Evolutionary conservation across 2,797 vertebrate genomes (phyloP).

Genomic region (Brotula barbata): DNA sequence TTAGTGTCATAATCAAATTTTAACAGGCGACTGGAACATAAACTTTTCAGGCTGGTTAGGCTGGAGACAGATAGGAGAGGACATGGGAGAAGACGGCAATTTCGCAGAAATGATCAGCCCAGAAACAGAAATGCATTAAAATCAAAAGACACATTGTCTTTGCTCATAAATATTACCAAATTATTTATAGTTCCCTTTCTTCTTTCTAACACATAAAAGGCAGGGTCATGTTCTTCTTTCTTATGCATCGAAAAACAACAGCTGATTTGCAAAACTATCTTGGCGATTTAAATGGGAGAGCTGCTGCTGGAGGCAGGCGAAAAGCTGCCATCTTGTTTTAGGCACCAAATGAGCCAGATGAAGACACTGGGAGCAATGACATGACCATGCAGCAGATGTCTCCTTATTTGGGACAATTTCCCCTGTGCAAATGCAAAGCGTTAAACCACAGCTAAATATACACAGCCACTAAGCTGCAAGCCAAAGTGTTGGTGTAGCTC

Average conservation of each 20-base stretch:
- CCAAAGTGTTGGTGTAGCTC: no score
- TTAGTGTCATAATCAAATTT: slow-evolving; percentile 26
- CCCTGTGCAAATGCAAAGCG: slow-evolving; percentile 31
- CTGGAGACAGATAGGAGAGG: neutral
- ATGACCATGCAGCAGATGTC: slow-evolving; percentile 54
- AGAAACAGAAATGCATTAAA: no score
- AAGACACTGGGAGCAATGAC: slow-evolving; percentile 51
- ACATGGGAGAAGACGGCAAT: neutral
- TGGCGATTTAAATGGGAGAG: neutral
- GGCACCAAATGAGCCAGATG: slow-evolving; percentile 65
- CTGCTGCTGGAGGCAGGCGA: neutral
- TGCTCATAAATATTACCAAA: no score
- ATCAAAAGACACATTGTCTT: no score
- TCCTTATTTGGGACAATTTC: slow-evolving; percentile 25
- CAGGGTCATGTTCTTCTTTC: no score
- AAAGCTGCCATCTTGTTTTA: slow-evolving; percentile 64
- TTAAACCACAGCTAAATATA: slow-evolving; percentile 21
- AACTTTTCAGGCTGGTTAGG: slow-evolving; percentile 1
- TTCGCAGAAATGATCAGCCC: no score
- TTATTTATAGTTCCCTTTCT: no score
- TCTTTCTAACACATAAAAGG: no score
- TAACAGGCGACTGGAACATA: slow-evolving; percentile 11
- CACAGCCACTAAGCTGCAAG: neutral
- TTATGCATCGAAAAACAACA: no score
- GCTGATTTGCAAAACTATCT: no score